A percentile compares a stretch with the other conserved stretches of the same genome.
phyloP scores from a whole-genome alignment of 1,140 invertebrate genomes.

The Schlechtendalia chinensis region DNA sequence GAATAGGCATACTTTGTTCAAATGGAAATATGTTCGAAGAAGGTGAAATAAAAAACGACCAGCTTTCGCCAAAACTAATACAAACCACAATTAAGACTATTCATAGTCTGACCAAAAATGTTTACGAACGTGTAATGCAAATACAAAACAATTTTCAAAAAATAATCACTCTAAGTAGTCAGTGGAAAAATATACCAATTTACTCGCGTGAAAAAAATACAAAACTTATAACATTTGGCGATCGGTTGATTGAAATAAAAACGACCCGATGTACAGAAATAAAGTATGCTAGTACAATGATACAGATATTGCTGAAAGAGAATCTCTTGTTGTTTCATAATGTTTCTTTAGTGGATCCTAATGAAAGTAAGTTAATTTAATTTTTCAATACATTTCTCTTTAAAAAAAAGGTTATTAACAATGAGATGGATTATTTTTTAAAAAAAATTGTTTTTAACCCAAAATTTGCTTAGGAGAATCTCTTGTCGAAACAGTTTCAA shows the following conservation, averaged over 20 bases:
- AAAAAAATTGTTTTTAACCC: neutral
- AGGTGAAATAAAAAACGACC: neutral
- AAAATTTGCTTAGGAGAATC: neutral
- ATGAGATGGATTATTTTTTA: neutral
- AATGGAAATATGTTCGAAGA: neutral
- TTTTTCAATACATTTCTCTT: neutral
- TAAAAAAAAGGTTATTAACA: neutral
- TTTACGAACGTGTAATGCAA: slow-evolving; percentile 33
- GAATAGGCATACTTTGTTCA: neutral
- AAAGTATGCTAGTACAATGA: slow-evolving; percentile 59
- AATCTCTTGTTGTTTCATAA: slow-evolving; percentile 67
- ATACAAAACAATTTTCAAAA: slow-evolving; percentile 14
- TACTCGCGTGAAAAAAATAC: slow-evolving; percentile 28
- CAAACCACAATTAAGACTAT: slow-evolving; percentile 35
- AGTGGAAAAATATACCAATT: slow-evolving; percentile 35
- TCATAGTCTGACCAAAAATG: slow-evolving; percentile 23
- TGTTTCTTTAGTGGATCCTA: slow-evolving; percentile 55
- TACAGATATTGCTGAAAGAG: slow-evolving; percentile 63
- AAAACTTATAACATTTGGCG: slow-evolving; percentile 2
- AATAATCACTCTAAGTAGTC: slow-evolving; percentile 33
- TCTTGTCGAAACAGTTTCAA: neutral
- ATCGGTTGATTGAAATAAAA: slow-evolving; percentile 1
- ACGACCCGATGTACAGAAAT: slow-evolving; percentile 62
- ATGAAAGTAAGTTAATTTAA: slow-evolving; percentile 1
- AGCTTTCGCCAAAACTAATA: neutral